Conservation (phyloP, 1,140 invertebrate species). For the Apis laboriosa region DNA sequence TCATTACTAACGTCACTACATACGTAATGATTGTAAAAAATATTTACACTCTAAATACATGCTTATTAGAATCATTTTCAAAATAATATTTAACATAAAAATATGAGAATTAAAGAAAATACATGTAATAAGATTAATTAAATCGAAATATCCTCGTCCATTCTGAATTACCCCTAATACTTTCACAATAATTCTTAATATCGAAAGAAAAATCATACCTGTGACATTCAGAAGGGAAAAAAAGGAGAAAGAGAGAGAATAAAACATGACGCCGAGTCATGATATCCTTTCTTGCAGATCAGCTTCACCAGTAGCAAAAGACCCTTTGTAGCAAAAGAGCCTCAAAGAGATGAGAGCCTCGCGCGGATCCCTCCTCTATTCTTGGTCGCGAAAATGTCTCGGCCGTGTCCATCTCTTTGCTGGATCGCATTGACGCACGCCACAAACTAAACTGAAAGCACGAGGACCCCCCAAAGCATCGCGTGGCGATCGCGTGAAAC, state of each 20-base stretch:
- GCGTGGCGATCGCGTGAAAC: slow-evolving; percentile 58
- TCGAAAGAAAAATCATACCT: not conserved
- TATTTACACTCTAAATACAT: too few relatives aligned
- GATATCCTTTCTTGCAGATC: slow-evolving; percentile 21
- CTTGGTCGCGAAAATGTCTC: slow-evolving; percentile 41
- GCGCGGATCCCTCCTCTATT: slow-evolving; percentile 42
- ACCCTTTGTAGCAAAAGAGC: not conserved
- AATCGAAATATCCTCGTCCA: not conserved
- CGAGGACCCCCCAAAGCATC: slow-evolving; percentile 51
- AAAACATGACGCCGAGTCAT: too few relatives aligned
- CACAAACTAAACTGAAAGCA: slow-evolving; percentile 38
- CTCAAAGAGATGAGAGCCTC: slow-evolving; percentile 22
- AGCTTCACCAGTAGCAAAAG: not conserved
- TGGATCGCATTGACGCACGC: slow-evolving; percentile 39
- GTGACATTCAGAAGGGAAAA: not conserved
- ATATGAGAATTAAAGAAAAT: too few relatives aligned
- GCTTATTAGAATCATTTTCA: too few relatives aligned
- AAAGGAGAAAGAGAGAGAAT: not conserved
- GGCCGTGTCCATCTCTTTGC: slow-evolving; percentile 50
- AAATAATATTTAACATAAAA: too few relatives aligned
- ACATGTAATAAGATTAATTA: not conserved
- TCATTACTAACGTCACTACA: too few relatives aligned
- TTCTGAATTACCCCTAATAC: not conserved
- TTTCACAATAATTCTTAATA: too few relatives aligned
- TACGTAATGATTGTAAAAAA: too few relatives aligned